A percentile compares a stretch with the other conserved stretches of the same genome.
Evolutionary conservation across 2,888 invertebrate species (phyloP).

Genomic region (Macaria notata): DNA sequence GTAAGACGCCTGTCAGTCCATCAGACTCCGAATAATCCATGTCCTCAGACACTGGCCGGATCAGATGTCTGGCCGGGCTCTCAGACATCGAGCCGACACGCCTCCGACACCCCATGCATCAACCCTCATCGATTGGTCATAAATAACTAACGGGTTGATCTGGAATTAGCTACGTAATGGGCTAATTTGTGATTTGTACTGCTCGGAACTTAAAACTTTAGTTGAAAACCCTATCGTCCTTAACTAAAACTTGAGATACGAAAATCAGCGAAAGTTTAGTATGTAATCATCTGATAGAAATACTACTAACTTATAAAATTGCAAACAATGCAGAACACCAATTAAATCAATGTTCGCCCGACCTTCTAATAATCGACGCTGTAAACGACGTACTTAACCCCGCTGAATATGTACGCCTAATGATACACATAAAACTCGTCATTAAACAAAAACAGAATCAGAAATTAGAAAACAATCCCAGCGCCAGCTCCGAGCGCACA

Average conservation of each 20-base stretch:
- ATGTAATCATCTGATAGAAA: too few species aligned
- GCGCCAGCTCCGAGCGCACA: slow-evolving; percentile 57
- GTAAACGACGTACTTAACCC: slow-evolving; percentile 7
- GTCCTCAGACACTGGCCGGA: slow-evolving; percentile 38
- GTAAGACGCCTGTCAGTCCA: slow-evolving; percentile 8
- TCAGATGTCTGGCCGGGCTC: slow-evolving; percentile 1
- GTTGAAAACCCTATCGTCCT: too few species aligned
- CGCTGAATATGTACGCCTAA: background rate
- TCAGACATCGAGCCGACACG: slow-evolving; percentile 33
- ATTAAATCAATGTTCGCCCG: too few species aligned
- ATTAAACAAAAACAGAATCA: slow-evolving; percentile 43
- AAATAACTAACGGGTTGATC: slow-evolving; percentile 19
- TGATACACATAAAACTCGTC: slow-evolving; percentile 30
- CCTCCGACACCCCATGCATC: slow-evolving; percentile 57
- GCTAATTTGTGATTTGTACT: too few species aligned
- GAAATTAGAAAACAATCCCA: slow-evolving; percentile 61
- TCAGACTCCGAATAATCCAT: slow-evolving; percentile 38
- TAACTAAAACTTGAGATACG: too few species aligned
- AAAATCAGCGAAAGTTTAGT: too few species aligned
- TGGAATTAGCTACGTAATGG: too few species aligned
- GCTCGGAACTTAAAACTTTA: too few species aligned
- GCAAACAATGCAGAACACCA: too few species aligned
- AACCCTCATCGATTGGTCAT: slow-evolving; percentile 40
- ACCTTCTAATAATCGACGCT: background rate
- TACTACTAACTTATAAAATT: too few species aligned